Evolutionary conservation across 2,113 vertebrate genomes (phyloP).

Genomic region (Malaclemys terrapin): DNA sequence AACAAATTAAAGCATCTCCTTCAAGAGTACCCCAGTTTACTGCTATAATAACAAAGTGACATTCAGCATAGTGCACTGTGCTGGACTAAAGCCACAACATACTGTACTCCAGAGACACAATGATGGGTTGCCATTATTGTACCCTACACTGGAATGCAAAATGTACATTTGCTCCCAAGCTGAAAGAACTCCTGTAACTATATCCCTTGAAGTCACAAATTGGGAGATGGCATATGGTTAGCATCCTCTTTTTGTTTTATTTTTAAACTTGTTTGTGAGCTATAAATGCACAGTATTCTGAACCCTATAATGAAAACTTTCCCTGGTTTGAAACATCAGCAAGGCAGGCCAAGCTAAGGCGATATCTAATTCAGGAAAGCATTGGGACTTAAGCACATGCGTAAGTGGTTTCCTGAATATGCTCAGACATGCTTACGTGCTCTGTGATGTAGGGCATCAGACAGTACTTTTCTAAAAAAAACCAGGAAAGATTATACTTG

Average conservation of each 20-base stretch:
- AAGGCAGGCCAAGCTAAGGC: neutral
- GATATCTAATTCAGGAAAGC: neutral
- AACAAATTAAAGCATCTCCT: slow-evolving; percentile 70
- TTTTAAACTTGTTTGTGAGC: slow-evolving; percentile 74
- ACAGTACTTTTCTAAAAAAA: neutral
- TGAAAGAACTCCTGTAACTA: slow-evolving; percentile 69
- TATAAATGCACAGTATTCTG: slow-evolving; percentile 65
- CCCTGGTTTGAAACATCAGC: slow-evolving; percentile 32
- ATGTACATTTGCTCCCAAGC: slow-evolving; percentile 52
- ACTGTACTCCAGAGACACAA: neutral
- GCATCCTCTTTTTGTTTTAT: slow-evolving; percentile 70
- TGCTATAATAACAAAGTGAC: slow-evolving; percentile 68
- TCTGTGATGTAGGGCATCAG: neutral
- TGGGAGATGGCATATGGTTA: slow-evolving; percentile 56
- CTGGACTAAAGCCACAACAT: slow-evolving; percentile 46
- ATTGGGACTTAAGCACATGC: neutral
- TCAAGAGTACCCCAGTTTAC: slow-evolving; percentile 62
- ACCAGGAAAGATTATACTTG: neutral
- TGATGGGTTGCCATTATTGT: slow-evolving; percentile 50
- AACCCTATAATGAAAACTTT: slow-evolving; percentile 48
- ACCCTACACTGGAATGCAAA: slow-evolving; percentile 61
- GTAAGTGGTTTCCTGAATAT: neutral
- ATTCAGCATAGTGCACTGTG: slow-evolving; percentile 40
- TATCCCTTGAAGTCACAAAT: slow-evolving; percentile 54
- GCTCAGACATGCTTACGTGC: neutral